Percentiles rank a stretch among this genome's conserved stretches.
Conservation (phyloP, 2,113 vertebrate species). For the Salvelinus alpinus region DNA sequence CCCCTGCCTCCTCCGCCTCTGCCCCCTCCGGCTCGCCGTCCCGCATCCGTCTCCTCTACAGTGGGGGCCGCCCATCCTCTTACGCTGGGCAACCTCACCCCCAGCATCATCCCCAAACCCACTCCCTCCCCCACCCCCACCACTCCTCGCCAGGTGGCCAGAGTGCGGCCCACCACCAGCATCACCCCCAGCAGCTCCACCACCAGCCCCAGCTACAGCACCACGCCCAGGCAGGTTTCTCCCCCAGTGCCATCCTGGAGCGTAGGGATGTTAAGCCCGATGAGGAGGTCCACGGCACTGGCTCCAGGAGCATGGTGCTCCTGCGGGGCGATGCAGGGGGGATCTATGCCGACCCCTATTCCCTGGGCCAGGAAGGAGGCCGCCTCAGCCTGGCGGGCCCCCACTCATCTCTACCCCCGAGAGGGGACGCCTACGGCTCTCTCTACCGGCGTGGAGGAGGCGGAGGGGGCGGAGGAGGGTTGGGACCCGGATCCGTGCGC, state of each 20-base stretch:
- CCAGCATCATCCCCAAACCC: constrained; percentile 55
- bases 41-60: constrained; percentile 89
- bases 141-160: constrained; percentile 69
- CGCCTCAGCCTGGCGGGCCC: constrained; percentile 83
- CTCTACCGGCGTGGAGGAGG: constrained; percentile 77
- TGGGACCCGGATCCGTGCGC: constrained; percentile 84
- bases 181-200: constrained; percentile 55
- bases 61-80: constrained; percentile 84
- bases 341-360: constrained; percentile 90
- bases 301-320: constrained; percentile 86
- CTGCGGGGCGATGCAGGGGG: constrained; percentile 86
- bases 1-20: constrained; percentile 77
- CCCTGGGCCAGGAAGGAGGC: constrained; percentile 81
- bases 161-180: constrained; percentile 38
- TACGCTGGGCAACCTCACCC: constrained; percentile 85
- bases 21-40: constrained; percentile 85
- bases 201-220: constrained; percentile 55
- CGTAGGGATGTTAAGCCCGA: constrained; percentile 94
- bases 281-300: constrained; percentile 79
- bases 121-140: constrained; percentile 65
- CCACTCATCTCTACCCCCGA: constrained; percentile 75
- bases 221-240: constrained; percentile 61
- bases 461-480: constrained; percentile 54
- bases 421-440: constrained; percentile 80
- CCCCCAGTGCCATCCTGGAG: constrained; percentile 96